Conservation (phyloP, 2,888 invertebrate genomes). For the Epinotia brunnichana region DNA sequence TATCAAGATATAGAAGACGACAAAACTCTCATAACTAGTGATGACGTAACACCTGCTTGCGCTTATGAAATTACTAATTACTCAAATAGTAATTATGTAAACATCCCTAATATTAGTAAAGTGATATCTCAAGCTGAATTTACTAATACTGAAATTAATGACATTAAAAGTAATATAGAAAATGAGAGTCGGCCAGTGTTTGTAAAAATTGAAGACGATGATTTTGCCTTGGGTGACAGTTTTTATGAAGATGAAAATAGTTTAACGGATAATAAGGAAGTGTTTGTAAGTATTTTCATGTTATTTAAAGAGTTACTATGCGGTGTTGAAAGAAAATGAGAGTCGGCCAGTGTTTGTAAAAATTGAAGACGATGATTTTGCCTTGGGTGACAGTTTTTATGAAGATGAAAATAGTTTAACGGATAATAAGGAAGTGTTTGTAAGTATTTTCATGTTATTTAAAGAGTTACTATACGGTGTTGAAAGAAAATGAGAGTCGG, state of each 20-base stretch:
- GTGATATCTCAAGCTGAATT: neutral
- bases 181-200: constrained; percentile 47
- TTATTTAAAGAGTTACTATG: too few relatives aligned
- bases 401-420: constrained; percentile 43
- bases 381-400: constrained; percentile 40
- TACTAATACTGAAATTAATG: neutral
- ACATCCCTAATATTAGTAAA: neutral
- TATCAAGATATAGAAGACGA: neutral
- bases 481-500: constrained; percentile 19
- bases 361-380: constrained; percentile 50
- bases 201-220: constrained; percentile 56
- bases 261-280: constrained; percentile 44
- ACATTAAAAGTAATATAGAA: neutral
- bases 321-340: neutral
- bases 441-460: constrained; percentile 42
- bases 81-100: neutral
- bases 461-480: too few relatives aligned
- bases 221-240: constrained; percentile 36
- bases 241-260: constrained; percentile 44
- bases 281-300: constrained; percentile 48
- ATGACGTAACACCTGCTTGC: neutral
- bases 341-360: constrained; percentile 54
- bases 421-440: constrained; percentile 48
- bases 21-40: neutral
- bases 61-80: neutral